Evolutionary conservation across 2,888 invertebrate species (phyloP).

Genomic region (Acanthococcus lagerstroemiae): DNA sequence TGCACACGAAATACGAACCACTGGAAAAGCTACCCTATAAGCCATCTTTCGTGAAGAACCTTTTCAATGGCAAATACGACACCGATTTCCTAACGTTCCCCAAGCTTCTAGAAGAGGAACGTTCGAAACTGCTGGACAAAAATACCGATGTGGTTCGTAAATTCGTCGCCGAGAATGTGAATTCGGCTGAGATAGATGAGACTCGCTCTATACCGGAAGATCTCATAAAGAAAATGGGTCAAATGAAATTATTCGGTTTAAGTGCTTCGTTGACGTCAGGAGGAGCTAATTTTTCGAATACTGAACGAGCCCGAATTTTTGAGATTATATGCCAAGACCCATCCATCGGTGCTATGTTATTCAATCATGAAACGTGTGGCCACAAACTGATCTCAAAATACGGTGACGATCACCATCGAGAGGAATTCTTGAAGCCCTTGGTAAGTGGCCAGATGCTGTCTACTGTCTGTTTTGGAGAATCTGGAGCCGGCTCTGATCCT

Average conservation of each 20-base stretch:
- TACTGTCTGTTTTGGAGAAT: conserved; percentile 14
- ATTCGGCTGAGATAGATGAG: conserved; percentile 45
- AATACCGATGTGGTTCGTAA: conserved; percentile 40
- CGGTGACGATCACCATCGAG: conserved; percentile 30
- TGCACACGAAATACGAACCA: background rate
- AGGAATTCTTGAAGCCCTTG: conserved; percentile 26
- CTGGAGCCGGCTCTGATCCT: conserved; percentile 12
- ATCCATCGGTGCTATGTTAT: conserved; percentile 5
- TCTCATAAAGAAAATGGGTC: conserved; percentile 50
- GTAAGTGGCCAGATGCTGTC: conserved; percentile 17
- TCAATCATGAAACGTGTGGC: conserved; percentile 22
- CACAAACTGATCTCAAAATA: conserved; percentile 48
- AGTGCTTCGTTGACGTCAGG: conserved; percentile 56
- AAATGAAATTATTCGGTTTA: conserved; percentile 59
- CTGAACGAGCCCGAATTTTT: conserved; percentile 62
- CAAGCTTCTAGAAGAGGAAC: conserved; percentile 60
- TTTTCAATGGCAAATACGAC: conserved; percentile 63
- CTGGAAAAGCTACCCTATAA: conserved; percentile 39
- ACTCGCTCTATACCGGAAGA: conserved; percentile 46
- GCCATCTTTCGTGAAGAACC: conserved; percentile 63
- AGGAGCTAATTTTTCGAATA: conserved; percentile 60
- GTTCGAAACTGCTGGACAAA: conserved; percentile 54
- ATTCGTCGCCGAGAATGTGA: conserved; percentile 41
- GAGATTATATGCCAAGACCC: conserved; percentile 47
- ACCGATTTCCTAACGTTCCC: conserved; percentile 64